Base-by-base conservation (phyloP, 2,888 invertebrate species). In the Morpho helenor region DNA sequence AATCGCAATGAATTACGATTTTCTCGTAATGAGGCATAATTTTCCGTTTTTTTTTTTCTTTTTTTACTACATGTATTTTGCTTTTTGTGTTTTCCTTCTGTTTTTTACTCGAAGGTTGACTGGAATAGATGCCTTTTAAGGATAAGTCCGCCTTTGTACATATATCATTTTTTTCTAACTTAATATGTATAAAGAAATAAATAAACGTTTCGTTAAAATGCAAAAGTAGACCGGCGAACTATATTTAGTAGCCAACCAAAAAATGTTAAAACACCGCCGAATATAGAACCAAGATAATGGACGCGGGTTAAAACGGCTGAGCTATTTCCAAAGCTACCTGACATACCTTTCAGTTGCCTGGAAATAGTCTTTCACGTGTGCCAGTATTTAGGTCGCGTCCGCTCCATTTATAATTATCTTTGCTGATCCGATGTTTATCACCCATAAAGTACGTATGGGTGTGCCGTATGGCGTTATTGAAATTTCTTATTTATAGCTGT, bases 331-430 rank as follows among this genome's bases (percentile, higher is more conserved):
- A 79, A 82, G 73, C 68, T 78, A 85, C 83, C 84, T 85, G 82
- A 75, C 75, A 75, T 79, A 79, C 77, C 75, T 80, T 79, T 72
- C 77, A 67, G 73, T 75, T 73, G 76, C 78, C 78, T 84, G 77
- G 74, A 84, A 86, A 86, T 86, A 84, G 81, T 77, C 74, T 72
- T 79, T 76, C 79, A 79, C 79, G 77, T 82, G 77, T 77, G 72
- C 68, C 68, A 69, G 82, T 76, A 88, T 88, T 82, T 82, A 74
- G 87, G 88, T 86, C 87, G 83, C 73, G 77, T 77, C 76, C 76
- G 74, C 66, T 70, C 75, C 74, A 75, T 80, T 79, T 84, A 84
- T 83, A 85, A 82, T 82, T 85, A 85, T 86, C 79, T 80, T 77
- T 75, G 74, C 71, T 73, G 78, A 80, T 80, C 77, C 75, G 73